Conservation (phyloP, 2,797 vertebrate genomes). For the Jordanella pulchra region DNA sequence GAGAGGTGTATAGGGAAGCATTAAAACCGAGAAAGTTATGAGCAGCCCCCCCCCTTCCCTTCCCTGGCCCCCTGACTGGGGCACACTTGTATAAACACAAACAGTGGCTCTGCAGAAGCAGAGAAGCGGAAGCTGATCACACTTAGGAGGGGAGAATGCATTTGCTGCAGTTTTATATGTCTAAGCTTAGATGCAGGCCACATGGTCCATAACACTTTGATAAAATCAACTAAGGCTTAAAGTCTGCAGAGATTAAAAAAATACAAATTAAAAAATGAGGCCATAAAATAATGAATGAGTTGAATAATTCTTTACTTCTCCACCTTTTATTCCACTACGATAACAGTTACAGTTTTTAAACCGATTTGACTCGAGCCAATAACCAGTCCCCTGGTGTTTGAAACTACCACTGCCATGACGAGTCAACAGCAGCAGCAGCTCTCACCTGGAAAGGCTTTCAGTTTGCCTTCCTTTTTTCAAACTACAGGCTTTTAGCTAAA, state of each 20-base stretch:
- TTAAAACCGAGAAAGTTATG: not conserved
- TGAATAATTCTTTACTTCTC: not conserved
- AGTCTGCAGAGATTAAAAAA: not conserved
- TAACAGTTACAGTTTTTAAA: not conserved
- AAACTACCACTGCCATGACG: not conserved
- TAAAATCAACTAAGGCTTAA: too few species aligned
- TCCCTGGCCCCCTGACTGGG: not conserved
- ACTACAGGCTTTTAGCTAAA: too few species aligned
- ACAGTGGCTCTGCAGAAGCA: conserved; percentile 15
- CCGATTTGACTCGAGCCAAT: not conserved
- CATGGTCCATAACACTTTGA: too few species aligned
- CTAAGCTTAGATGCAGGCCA: conserved; percentile 18
- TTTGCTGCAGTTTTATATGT: conserved; percentile 40
- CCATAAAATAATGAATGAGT: not conserved
- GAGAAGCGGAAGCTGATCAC: not conserved
- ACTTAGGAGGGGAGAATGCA: conserved; percentile 35
- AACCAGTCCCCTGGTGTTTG: not conserved
- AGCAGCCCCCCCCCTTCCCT: not conserved
- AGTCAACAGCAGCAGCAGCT: not conserved
- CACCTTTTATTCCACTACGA: too few species aligned
- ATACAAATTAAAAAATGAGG: not conserved
- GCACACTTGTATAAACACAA: conserved; percentile 30
- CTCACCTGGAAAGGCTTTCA: not conserved
- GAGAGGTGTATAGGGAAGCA: not conserved
- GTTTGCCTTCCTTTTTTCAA: not conserved